Evolutionary conservation across 2,113 vertebrate species (phyloP).

Genomic region (Australoheros scitulus): DNA sequence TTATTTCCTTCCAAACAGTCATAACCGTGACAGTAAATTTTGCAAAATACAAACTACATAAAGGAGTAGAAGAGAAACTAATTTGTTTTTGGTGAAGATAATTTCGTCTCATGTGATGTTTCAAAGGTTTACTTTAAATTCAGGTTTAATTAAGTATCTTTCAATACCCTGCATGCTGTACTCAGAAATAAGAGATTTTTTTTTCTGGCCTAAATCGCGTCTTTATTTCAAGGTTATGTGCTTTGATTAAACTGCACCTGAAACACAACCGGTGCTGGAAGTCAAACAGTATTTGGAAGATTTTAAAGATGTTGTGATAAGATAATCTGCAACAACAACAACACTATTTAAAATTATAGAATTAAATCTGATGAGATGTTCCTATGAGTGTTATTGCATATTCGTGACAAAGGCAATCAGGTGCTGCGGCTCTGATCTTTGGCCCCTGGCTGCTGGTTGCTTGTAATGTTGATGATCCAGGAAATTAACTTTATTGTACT

Average conservation of each 20-base stretch:
- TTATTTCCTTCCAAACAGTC: background rate
- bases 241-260: background rate
- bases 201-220: background rate
- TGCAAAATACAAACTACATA: background rate
- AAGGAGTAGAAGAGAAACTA: background rate
- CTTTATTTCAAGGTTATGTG: slow-evolving; percentile 10
- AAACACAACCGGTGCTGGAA: background rate
- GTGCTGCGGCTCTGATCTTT: slow-evolving; percentile 14
- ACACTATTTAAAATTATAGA: background rate
- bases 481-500: slow-evolving; percentile 24
- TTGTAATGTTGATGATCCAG: slow-evolving; percentile 10
- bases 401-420: slow-evolving; percentile 3
- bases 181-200: background rate
- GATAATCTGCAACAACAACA: background rate
- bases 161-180: background rate
- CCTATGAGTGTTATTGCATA: background rate
- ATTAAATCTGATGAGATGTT: background rate
- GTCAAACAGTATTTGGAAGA: background rate
- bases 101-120: background rate
- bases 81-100: background rate
- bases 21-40: background rate
- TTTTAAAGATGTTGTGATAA: background rate
- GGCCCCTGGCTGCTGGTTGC: too few species aligned
- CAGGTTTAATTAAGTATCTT: background rate
- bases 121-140: background rate